These are phyloP conservation scores for Megaleporinus macrocephalus DNA, from an alignment of 2,113 vertebrate genomes.

Conservation along the genomic window DNA sequence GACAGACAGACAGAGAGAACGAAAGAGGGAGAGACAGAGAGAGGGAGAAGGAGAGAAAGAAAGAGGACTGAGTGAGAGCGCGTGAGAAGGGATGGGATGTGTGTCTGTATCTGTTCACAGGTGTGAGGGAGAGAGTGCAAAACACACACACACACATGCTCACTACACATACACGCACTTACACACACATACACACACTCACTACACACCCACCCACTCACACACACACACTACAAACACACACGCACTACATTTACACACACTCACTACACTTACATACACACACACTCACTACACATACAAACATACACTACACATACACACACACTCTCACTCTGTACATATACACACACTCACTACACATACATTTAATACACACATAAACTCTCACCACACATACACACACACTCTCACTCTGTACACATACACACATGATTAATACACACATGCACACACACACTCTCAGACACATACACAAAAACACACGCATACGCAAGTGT, in stretches of 20 bases:
- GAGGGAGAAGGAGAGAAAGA: slow-evolving; percentile 18
- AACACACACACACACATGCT: background rate
- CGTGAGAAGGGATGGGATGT: slow-evolving; percentile 10
- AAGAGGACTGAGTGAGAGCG: slow-evolving; percentile 13
- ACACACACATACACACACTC: too few relatives aligned
- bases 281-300: too few relatives aligned
- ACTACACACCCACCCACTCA: too few relatives aligned
- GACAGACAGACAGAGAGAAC: slow-evolving; percentile 6
- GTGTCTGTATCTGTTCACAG: slow-evolving; percentile 28
- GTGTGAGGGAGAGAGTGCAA: slow-evolving; percentile 19
- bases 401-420: too few relatives aligned
- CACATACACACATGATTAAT: too few relatives aligned
- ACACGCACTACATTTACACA: too few relatives aligned
- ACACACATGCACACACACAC: background rate
- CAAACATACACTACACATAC: too few relatives aligned
- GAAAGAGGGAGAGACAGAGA: slow-evolving; percentile 2
- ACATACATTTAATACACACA: too few relatives aligned
- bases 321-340: background rate
- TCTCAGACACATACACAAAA: background rate
- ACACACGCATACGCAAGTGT: background rate
- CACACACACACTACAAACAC: too few relatives aligned
- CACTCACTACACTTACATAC: background rate
- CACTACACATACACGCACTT: background rate
- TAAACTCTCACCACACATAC: too few relatives aligned
- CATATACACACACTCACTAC: too few relatives aligned